These are phyloP conservation scores for Acrocephalus scirpaceus DNA, from an alignment of 2,797 vertebrate genomes.

Conservation along the genomic window DNA sequence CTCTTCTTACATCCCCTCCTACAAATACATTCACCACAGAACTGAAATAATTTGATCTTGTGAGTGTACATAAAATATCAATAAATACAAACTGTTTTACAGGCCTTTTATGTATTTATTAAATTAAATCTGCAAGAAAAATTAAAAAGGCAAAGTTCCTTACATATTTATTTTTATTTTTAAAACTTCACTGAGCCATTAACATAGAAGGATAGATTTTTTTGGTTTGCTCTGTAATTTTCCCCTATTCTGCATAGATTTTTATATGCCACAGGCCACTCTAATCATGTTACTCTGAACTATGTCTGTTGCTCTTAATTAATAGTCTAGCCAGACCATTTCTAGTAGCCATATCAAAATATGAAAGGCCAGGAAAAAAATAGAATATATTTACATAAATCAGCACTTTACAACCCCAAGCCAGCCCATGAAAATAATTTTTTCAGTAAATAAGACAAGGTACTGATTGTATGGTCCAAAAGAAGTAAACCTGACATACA, in stretches of 20 bases:
- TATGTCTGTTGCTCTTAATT: not conserved
- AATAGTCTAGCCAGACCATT: not conserved
- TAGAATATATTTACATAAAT: not conserved
- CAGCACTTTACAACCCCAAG: not conserved
- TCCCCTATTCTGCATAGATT: not conserved
- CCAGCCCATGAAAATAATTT: not conserved
- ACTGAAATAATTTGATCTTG: not conserved
- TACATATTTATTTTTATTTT: not conserved
- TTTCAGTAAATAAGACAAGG: not conserved
- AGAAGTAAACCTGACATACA: not conserved
- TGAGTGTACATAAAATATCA: not conserved
- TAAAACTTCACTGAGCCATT: not conserved
- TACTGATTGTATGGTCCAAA: not conserved
- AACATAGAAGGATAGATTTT: not conserved
- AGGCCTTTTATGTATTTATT: not conserved
- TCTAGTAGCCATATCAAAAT: not conserved
- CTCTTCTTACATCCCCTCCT: not conserved
- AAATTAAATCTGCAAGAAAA: not conserved
- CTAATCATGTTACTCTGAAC: not conserved
- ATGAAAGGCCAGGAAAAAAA: not conserved
- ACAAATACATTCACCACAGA: not conserved
- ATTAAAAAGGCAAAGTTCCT: not conserved
- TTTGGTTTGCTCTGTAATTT: not conserved
- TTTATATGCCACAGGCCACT: not conserved
- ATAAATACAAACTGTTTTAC: not conserved